A percentile compares a stretch with the other conserved stretches of the same genome.
These are phyloP conservation scores for Orius laevigatus DNA, from an alignment of 1,140 invertebrate species.

Conservation along the genomic window DNA sequence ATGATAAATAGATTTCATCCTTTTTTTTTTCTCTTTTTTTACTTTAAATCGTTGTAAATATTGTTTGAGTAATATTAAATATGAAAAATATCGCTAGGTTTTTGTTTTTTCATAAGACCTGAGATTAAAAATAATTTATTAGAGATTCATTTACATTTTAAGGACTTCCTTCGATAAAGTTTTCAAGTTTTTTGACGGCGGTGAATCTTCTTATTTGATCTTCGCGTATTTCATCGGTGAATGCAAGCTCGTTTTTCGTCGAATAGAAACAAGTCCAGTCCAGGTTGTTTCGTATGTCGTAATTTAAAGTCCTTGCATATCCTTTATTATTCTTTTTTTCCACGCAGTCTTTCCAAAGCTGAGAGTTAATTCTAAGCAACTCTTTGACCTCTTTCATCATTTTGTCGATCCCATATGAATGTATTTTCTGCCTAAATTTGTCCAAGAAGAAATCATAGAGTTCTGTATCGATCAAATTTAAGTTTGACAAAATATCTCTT, in stretches of 20 bases:
- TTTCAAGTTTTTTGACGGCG: slow-evolving; percentile 10
- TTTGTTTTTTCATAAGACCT: no score
- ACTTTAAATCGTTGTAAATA: neutral
- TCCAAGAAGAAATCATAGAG: slow-evolving; percentile 25
- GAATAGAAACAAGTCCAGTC: slow-evolving; percentile 16
- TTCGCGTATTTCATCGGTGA: slow-evolving; percentile 16
- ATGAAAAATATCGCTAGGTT: neutral
- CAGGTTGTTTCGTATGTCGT: slow-evolving; percentile 14
- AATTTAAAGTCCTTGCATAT: slow-evolving; percentile 17
- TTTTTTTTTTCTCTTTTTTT: slow-evolving; percentile 5
- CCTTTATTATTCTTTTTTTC: slow-evolving; percentile 16
- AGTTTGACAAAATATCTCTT: slow-evolving; percentile 14
- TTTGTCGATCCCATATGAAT: slow-evolving; percentile 22
- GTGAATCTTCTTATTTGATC: slow-evolving; percentile 15
- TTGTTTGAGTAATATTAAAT: neutral
- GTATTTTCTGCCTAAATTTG: slow-evolving; percentile 23
- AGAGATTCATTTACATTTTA: no score
- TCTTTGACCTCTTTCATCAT: slow-evolving; percentile 22
- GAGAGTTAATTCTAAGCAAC: slow-evolving; percentile 17
- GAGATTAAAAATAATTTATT: no score
- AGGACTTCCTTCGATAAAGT: neutral
- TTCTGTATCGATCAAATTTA: slow-evolving; percentile 24
- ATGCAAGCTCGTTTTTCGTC: slow-evolving; percentile 16
- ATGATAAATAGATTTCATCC: slow-evolving; percentile 25
- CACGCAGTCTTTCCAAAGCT: slow-evolving; percentile 18